Conservation (phyloP, 2,888 invertebrate species). For the Brenthis hecate region DNA sequence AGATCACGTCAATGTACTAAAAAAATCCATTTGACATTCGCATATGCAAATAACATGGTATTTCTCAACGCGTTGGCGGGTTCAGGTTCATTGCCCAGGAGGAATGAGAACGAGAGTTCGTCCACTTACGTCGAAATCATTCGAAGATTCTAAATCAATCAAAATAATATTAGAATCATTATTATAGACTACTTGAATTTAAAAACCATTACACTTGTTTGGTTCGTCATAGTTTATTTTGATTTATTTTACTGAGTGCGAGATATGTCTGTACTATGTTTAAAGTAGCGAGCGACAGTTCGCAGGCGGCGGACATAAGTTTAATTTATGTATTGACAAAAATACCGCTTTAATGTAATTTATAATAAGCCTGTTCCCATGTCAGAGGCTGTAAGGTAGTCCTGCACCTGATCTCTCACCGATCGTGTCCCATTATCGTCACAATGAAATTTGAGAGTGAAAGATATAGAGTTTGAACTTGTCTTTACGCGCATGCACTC, state of each 20-base stretch:
- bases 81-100: slow-evolving; percentile 23
- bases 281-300: too few species aligned
- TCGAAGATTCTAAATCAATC: slow-evolving; percentile 25
- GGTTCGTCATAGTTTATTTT: slow-evolving; percentile 4
- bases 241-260: neutral
- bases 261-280: too few species aligned
- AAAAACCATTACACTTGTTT: slow-evolving; percentile 14
- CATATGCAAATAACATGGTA: slow-evolving; percentile 7
- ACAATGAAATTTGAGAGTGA: too few species aligned
- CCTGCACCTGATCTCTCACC: too few species aligned
- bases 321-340: too few species aligned
- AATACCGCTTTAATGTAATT: too few species aligned
- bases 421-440: too few species aligned
- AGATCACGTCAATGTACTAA: neutral
- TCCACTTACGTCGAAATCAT: slow-evolving; percentile 17
- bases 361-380: too few species aligned
- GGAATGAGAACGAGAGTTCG: slow-evolving; percentile 9
- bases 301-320: too few species aligned
- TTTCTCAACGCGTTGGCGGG: slow-evolving; percentile 20
- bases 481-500: too few species aligned
- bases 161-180: slow-evolving; percentile 17
- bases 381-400: too few species aligned
- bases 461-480: too few species aligned
- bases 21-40: slow-evolving; percentile 4
- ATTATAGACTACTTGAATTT: slow-evolving; percentile 21